Base-by-base conservation (phyloP, 1,140 invertebrate genomes). In the Saxidomus purpurata region DNA sequence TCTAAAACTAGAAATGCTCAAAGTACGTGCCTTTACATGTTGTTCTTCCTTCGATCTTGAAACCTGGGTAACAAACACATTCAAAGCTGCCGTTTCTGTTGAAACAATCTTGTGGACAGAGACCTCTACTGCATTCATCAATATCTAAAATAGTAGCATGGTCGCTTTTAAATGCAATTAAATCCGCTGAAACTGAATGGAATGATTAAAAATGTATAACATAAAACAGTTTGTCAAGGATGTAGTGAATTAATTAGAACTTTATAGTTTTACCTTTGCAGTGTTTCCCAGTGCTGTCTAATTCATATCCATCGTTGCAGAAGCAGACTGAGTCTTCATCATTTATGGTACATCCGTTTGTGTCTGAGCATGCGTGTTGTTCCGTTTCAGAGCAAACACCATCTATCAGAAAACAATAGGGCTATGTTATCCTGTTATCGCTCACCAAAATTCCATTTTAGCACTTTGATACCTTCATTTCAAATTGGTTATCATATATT, bases 41-140 rank as follows among this genome's bases (percentile, higher is more conserved):
- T 8, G 28, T 61, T 34, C 22, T 22, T 22, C 38, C 36, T 40
- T 38, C 38, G 0, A 69, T 34, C n/a, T 49, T n/a, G 38, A 8
- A 84, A 2, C 81, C 81, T 17, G 59, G n/a, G 19, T 36, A 63
- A 67, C 81, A 84, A n/a, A 13, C 15, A 52, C 81, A 84, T 17
- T 67, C 25, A 69, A 69, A 84, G 31, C 81, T 69, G 8, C 81
- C 81, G 13, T 43, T 49, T 9, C 25, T 84, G 61, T 84, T 84
- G 28, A 34, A 13, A 36, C 63, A 67, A 4, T 36, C 63, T 31
- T 67, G 63, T 19, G n/a, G 63, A 31, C 63, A 84, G 9, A 84
- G 31, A 47, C 38, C 63, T 13, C 34, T 36, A 31, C 34, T 31
- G 28, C 63, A 67, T 31, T 67, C 63, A 25, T 67, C 28, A 17